Percentiles rank a stretch among this genome's conserved stretches.
phyloP scores from a whole-genome alignment of 2,888 invertebrate genomes.

The Anarsia innoxiella region DNA sequence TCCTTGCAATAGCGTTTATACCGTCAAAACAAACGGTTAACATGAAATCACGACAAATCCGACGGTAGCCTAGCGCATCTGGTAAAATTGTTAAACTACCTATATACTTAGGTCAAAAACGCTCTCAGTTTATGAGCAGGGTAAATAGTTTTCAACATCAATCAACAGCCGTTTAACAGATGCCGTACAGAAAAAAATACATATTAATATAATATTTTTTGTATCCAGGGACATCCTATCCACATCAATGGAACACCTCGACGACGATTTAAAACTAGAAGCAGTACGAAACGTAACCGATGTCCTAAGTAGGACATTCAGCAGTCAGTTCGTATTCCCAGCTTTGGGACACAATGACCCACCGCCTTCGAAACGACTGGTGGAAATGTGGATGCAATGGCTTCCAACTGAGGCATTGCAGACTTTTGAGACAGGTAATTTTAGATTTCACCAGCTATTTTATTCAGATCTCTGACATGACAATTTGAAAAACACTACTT shows the following conservation, averaged over 20 bases:
- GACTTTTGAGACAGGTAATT: conserved; percentile 89
- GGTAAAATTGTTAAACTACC: no score
- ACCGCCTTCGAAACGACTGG: conserved; percentile 77
- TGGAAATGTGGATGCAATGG: conserved; percentile 90
- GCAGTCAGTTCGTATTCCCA: conserved; percentile 92
- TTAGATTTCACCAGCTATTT: no score
- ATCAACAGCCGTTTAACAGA: no score
- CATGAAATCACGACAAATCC: no score
- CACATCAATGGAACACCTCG: conserved; percentile 79
- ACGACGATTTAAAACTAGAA: conserved; percentile 80
- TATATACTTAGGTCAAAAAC: no score
- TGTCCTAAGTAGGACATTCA: conserved; percentile 86
- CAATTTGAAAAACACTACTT: no score
- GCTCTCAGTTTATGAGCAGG: no score
- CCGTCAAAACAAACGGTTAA: no score
- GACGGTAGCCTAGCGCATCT: no score
- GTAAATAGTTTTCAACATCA: no score
- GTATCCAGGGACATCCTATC: conserved; percentile 87
- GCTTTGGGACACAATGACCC: conserved; percentile 93
- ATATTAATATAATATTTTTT: conserved; percentile 18
- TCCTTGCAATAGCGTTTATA: no score
- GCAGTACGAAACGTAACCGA: conserved; percentile 89
- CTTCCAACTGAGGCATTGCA: conserved; percentile 86
- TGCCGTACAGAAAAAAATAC: not conserved
- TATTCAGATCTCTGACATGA: no score